These are phyloP conservation scores for Columbina picui DNA, from an alignment of 2,113 vertebrate genomes.

Conservation along the genomic window DNA sequence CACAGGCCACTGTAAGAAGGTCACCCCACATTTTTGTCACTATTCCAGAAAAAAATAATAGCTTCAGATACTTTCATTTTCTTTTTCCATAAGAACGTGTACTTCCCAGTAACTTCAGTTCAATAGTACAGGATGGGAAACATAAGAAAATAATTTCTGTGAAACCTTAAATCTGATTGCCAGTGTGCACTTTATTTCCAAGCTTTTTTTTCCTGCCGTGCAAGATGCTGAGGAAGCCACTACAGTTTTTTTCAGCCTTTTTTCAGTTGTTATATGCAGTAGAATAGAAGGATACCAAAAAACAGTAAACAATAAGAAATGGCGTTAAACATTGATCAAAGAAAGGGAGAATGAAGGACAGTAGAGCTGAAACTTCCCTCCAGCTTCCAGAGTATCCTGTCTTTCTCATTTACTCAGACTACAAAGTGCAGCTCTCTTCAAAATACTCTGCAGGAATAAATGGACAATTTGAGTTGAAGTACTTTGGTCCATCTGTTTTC, in stretches of 20 bases:
- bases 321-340: rapidly evolving
- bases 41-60: not conserved
- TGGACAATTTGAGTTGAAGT: not conserved
- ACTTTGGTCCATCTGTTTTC: not conserved
- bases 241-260: not conserved
- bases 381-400: not conserved
- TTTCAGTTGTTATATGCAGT: not conserved
- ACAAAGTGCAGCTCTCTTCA: not conserved
- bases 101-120: not conserved
- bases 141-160: not conserved
- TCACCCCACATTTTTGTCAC: not conserved
- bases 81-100: not conserved
- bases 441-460: not conserved
- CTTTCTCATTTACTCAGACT: not conserved
- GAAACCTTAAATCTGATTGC: not conserved
- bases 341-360: not conserved
- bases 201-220: not conserved
- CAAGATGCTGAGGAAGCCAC: not conserved
- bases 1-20: not conserved
- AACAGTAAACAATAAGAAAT: not conserved
- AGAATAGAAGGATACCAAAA: not conserved
- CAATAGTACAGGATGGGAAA: not conserved
- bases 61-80: not conserved
- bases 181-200: not conserved
- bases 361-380: not conserved